phyloP scores from a whole-genome alignment of 2,888 invertebrate genomes.

The Andrena trimmerana region DNA sequence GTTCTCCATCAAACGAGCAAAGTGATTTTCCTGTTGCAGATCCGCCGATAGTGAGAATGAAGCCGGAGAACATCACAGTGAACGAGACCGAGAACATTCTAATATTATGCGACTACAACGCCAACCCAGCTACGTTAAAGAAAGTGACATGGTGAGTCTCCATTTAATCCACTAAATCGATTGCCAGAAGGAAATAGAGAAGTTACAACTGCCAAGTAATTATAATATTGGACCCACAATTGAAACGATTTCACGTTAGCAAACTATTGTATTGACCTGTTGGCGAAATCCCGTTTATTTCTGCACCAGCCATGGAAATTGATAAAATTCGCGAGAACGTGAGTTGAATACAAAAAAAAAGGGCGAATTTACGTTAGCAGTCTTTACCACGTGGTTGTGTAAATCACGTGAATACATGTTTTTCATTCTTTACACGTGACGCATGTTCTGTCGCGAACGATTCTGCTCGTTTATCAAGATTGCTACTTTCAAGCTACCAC shows the following conservation, averaged over 20 bases:
- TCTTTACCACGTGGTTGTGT: slow-evolving; percentile 18
- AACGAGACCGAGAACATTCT: slow-evolving; percentile 92
- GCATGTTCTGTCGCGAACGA: slow-evolving; percentile 21
- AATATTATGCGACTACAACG: slow-evolving; percentile 93
- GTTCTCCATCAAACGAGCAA: no score
- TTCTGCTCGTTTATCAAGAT: slow-evolving; percentile 49
- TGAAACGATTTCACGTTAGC: no score
- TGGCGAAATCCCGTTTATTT: neutral
- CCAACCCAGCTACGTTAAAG: slow-evolving; percentile 93
- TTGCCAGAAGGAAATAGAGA: no score
- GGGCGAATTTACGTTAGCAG: slow-evolving; percentile 21
- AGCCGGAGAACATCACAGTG: slow-evolving; percentile 91
- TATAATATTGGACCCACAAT: no score
- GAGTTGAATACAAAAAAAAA: slow-evolving; percentile 5
- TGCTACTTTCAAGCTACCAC: slow-evolving; percentile 9
- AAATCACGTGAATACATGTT: slow-evolving; percentile 34
- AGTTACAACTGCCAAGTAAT: no score
- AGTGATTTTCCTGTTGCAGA: slow-evolving; percentile 86
- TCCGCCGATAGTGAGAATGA: slow-evolving; percentile 93
- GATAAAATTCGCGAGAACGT: slow-evolving; percentile 8
- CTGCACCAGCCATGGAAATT: neutral
- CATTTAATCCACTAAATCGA: slow-evolving; percentile 14
- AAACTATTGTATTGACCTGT: neutral
- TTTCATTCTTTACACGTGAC: slow-evolving; percentile 41
- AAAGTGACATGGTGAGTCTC: slow-evolving; percentile 91